These are phyloP conservation scores for Glossophaga mutica DNA, from an alignment of 2,797 vertebrate species.

Conservation along the genomic window DNA sequence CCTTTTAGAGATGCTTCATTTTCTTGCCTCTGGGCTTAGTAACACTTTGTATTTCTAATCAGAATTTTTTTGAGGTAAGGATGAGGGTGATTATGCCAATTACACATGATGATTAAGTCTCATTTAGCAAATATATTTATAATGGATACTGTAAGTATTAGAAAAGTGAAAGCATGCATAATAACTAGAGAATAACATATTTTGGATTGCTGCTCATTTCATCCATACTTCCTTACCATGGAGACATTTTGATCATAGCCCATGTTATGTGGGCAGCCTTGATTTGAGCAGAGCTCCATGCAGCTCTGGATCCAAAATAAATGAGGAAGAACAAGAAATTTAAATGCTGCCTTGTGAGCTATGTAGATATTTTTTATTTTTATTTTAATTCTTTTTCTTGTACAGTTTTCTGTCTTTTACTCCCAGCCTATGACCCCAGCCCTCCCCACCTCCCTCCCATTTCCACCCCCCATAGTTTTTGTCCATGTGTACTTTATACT, in stretches of 20 bases:
- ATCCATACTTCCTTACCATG: not conserved
- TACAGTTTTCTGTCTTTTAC: too few species aligned
- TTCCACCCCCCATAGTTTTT: too few species aligned
- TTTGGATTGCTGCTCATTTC: not conserved
- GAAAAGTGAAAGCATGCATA: not conserved
- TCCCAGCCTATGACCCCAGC: too few species aligned
- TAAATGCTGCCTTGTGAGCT: not conserved
- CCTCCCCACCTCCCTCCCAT: too few species aligned
- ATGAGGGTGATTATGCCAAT: not conserved
- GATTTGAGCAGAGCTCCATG: not conserved
- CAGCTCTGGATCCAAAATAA: not conserved
- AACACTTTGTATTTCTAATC: not conserved
- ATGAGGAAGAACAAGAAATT: not conserved
- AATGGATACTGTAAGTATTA: not conserved
- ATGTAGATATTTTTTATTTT: too few species aligned
- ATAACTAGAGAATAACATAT: not conserved
- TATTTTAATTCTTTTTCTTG: too few species aligned
- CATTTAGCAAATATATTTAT: not conserved
- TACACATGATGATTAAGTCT: not conserved
- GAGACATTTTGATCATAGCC: not conserved
- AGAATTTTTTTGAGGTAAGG: not conserved
- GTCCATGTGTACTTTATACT: too few species aligned
- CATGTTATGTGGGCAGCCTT: not conserved
- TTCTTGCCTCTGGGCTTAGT: not conserved
- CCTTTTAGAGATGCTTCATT: not conserved